Base-by-base conservation (phyloP, 1,140 invertebrate species). In the Zaprionus capensis region DNA sequence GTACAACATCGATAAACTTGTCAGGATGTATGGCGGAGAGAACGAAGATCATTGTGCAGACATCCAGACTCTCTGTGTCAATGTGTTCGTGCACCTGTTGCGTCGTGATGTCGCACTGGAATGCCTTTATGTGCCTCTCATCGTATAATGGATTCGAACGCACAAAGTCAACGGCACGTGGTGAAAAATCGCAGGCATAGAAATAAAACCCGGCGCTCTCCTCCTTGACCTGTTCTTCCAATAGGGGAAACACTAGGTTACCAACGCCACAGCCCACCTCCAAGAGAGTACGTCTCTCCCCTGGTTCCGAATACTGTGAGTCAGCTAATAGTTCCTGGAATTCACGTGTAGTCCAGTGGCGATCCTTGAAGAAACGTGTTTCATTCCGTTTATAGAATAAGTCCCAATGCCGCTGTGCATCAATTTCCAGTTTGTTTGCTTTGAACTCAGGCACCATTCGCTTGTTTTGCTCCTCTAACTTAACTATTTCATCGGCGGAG, bases 251-350 rank as follows among this genome's bases (percentile, higher is more conserved):
- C 57, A 99, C 94, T 88, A 99, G 97, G 93, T 99, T 99, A 0
- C 99, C 99, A 55, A 99, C 98, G 6, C 99, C 99, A 94, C 99
- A 99, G 0, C 99, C 99, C 22, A 99, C 95, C 94, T 99, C 98
- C 2, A 92, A 63, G 11, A 99, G 93, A 34, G 96, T 94, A 2
- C 94, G 91, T 5, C 55, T 67, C 1, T 57, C 9, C 14, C 26
- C 34, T 1, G n/a, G 6, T 2, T 26, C 11, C 1, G n/a, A 14
- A 11, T 9, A 1, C 11, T n/a, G 11, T 22, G 51, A 14, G 7
- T 77, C 76, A 5, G 93, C 92, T 7, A 99, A 93, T 15, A 99
- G 93, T 92, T 99, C 98, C 78, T 95, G 91, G 93, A 99, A 99
- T 93, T 99, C 99, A 84, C 97, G 94, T 63, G 95, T 97, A 4